Conservation (phyloP, 2,888 invertebrate species). For the Leptinotarsa juncta region DNA sequence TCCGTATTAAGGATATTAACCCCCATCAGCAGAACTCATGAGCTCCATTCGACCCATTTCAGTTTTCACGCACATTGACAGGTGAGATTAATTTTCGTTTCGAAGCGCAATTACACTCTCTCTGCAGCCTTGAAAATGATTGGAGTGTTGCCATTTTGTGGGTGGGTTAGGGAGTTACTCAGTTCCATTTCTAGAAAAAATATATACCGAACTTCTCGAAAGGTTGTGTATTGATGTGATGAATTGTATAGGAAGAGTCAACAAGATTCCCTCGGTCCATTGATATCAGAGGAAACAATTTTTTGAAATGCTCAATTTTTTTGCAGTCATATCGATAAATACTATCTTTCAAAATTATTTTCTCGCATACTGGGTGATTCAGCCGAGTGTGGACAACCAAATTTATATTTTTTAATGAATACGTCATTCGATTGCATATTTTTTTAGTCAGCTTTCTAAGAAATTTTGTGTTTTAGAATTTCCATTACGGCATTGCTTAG, state of each 20-base stretch:
- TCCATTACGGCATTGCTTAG: too few species aligned
- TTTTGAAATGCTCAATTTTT: too few species aligned
- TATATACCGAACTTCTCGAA: neutral
- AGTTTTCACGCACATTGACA: constrained; percentile 2
- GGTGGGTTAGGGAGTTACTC: neutral
- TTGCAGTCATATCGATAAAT: too few species aligned
- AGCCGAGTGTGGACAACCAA: too few species aligned
- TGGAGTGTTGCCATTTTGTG: neutral
- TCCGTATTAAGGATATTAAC: neutral
- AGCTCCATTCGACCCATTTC: neutral
- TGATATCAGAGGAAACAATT: too few species aligned
- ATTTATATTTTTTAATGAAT: too few species aligned
- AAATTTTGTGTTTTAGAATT: too few species aligned
- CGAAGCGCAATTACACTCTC: neutral
- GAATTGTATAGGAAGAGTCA: neutral
- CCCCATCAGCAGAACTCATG: neutral
- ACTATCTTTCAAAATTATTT: too few species aligned
- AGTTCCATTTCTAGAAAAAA: neutral
- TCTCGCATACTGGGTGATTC: too few species aligned
- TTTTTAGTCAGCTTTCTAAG: too few species aligned
- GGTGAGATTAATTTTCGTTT: constrained; percentile 8
- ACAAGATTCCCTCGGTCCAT: too few species aligned
- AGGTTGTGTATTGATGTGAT: neutral
- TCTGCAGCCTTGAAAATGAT: neutral
- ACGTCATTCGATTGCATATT: too few species aligned